These are phyloP conservation scores for Phrynosoma platyrhinos DNA, from an alignment of 2,113 vertebrate species.

Conservation along the genomic window DNA sequence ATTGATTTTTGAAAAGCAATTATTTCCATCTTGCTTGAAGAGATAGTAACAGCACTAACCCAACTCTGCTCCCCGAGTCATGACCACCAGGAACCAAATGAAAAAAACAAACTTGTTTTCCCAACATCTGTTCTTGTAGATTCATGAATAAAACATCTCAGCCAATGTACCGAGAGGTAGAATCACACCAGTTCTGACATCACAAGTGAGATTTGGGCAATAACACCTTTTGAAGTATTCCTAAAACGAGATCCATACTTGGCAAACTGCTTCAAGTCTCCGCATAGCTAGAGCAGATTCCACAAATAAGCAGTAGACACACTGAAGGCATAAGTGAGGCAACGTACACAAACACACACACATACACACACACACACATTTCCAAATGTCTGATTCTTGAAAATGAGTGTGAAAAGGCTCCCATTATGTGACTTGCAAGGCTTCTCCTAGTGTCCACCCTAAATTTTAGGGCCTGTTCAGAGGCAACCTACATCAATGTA, in stretches of 20 bases:
- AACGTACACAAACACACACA: too few relatives aligned
- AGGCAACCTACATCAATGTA: background rate
- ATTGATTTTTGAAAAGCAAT: too few relatives aligned
- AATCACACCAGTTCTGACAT: background rate
- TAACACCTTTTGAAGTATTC: background rate
- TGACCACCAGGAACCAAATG: background rate
- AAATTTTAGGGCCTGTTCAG: background rate
- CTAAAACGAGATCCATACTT: slow-evolving; percentile 36
- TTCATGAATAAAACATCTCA: background rate
- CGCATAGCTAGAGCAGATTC: background rate
- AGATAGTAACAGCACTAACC: background rate
- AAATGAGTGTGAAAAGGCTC: background rate
- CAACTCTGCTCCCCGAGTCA: background rate
- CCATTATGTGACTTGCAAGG: background rate
- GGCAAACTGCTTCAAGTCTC: background rate
- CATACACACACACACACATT: background rate
- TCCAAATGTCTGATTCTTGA: background rate
- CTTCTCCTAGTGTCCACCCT: too few relatives aligned
- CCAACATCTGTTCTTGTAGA: background rate
- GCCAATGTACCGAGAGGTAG: background rate
- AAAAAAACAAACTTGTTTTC: background rate
- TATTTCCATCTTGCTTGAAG: too few relatives aligned
- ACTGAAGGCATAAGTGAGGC: too few relatives aligned
- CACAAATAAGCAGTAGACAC: too few relatives aligned
- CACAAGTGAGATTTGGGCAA: background rate